phyloP scores from a whole-genome alignment of 2,888 invertebrate genomes.

The Plagodis dolabraria region DNA sequence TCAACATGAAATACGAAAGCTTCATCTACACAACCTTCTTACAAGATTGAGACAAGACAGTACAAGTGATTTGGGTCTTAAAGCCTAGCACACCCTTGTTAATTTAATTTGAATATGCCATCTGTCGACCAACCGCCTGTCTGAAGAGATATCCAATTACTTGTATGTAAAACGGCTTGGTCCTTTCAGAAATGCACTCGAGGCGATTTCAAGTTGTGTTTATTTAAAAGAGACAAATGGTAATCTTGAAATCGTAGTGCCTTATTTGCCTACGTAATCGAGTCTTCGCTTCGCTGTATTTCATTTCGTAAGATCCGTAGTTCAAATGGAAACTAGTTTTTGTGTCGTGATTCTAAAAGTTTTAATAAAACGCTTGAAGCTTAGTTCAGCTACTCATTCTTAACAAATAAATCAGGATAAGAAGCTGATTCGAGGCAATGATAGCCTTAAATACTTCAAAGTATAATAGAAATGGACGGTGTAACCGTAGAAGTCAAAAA shows the following conservation, averaged over 20 bases:
- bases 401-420: no score
- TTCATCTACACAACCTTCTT: slow-evolving; percentile 6
- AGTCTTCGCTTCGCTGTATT: not conserved
- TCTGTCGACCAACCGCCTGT: slow-evolving; percentile 59
- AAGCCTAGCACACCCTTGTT: slow-evolving; percentile 65
- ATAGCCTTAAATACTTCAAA: no score
- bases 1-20: slow-evolving; percentile 1
- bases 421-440: no score
- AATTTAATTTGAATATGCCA: slow-evolving; percentile 76
- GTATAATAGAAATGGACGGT: no score
- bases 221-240: slow-evolving; percentile 32
- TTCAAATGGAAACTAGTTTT: no score
- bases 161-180: slow-evolving; percentile 53
- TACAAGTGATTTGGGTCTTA: slow-evolving; percentile 59
- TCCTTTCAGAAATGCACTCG: slow-evolving; percentile 37
- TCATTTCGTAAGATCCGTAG: no score
- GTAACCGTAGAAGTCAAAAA: no score
- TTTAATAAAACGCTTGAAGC: no score
- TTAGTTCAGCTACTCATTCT: no score
- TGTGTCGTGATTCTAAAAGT: no score
- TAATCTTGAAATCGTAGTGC: slow-evolving; percentile 17
- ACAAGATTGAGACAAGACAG: slow-evolving; percentile 32
- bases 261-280: not conserved
- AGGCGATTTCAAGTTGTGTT: slow-evolving; percentile 34
- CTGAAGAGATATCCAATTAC: slow-evolving; percentile 65